These are phyloP conservation scores for Bostrychus sinensis DNA, from an alignment of 2,113 vertebrate species.

Conservation along the genomic window DNA sequence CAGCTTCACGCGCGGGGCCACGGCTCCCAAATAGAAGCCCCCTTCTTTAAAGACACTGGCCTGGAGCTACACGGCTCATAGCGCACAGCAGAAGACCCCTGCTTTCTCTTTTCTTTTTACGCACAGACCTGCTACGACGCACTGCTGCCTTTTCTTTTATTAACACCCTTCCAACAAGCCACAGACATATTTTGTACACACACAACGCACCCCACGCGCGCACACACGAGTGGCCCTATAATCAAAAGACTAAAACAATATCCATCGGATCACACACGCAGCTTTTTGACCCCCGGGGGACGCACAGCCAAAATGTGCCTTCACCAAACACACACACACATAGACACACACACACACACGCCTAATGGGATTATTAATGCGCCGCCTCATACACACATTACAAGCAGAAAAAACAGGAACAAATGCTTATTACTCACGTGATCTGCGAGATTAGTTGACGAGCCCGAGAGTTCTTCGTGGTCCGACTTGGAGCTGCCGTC, in stretches of 20 bases:
- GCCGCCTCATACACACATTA: background rate
- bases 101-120: conserved; percentile 47
- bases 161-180: background rate
- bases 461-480: conserved; percentile 98
- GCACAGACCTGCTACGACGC: conserved; percentile 12
- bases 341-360: background rate
- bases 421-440: conserved; percentile 87
- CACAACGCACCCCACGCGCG: conserved; percentile 28
- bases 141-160: background rate
- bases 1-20: conserved; percentile 61
- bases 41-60: conserved; percentile 72
- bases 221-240: conserved; percentile 72
- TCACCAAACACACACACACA: conserved; percentile 12
- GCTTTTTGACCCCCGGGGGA: conserved; percentile 69
- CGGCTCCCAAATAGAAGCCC: conserved; percentile 62
- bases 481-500: conserved; percentile 99
- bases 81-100: too few relatives aligned
- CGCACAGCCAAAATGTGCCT: conserved; percentile 17
- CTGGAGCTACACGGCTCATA: conserved; percentile 69
- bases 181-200: conserved; percentile 24
- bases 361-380: conserved; percentile 15
- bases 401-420: conserved; percentile 14
- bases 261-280: conserved; percentile 74
- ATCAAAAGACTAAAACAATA: conserved; percentile 80
- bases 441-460: conserved; percentile 97